Evolutionary conservation across 2,888 invertebrate genomes (phyloP).

Genomic region (Vesta saturnalis): DNA sequence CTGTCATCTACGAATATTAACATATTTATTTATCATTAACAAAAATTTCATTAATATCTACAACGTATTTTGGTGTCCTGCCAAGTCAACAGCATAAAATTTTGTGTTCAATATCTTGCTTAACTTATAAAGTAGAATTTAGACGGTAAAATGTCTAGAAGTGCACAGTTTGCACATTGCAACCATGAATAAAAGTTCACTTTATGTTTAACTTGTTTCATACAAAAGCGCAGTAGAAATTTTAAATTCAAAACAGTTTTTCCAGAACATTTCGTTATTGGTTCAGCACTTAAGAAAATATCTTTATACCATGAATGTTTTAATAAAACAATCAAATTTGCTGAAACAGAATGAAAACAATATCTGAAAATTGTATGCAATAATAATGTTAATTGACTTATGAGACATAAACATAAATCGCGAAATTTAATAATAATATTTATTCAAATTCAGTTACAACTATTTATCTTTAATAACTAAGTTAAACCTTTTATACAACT

Average conservation of each 20-base stretch:
- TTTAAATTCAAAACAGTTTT: neutral
- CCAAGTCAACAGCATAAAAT: neutral
- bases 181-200: neutral
- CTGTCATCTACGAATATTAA: too few relatives aligned
- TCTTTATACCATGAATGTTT: too few relatives aligned
- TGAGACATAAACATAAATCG: neutral
- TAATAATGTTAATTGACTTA: neutral
- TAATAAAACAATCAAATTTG: too few relatives aligned
- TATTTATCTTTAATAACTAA: neutral
- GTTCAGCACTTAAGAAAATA: neutral
- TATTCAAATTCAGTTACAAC: too few relatives aligned
- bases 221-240: neutral
- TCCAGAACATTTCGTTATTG: neutral
- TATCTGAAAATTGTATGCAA: too few relatives aligned
- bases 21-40: too few relatives aligned
- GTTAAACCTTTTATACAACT: neutral
- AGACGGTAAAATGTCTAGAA: neutral
- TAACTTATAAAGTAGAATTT: neutral
- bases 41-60: too few relatives aligned
- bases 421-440: neutral
- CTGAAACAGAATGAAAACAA: too few relatives aligned
- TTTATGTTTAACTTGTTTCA: neutral
- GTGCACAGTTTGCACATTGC: neutral
- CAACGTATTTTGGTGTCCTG: too few relatives aligned
- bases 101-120: neutral